Conservation (phyloP, 2,113 vertebrate species). For the Paramisgurnus dabryanus region DNA sequence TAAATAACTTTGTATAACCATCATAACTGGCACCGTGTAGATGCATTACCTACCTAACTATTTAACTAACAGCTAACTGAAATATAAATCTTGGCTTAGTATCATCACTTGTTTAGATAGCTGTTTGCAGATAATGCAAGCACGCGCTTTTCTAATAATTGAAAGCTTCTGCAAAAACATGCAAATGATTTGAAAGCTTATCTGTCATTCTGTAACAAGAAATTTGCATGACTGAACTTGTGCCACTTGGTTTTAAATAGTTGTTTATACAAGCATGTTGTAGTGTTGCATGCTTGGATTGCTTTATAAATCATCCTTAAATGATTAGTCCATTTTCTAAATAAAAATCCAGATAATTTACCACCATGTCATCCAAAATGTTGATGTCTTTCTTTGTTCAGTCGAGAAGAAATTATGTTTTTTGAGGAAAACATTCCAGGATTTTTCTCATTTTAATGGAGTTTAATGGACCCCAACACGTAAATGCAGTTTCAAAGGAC, state of each 20-base stretch:
- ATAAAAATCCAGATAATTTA: neutral
- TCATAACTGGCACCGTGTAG: neutral
- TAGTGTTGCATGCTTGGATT: neutral
- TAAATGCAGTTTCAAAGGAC: too few species aligned
- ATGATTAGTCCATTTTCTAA: too few species aligned
- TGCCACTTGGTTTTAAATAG: slow-evolving; percentile 53
- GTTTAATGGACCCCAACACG: too few species aligned
- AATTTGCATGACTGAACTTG: slow-evolving; percentile 61
- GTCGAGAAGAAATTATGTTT: too few species aligned
- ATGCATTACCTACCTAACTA: neutral
- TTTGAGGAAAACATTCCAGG: too few species aligned
- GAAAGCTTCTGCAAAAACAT: slow-evolving; percentile 11
- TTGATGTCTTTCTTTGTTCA: too few species aligned
- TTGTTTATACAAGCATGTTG: neutral
- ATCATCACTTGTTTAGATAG: neutral
- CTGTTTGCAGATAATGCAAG: slow-evolving; percentile 30
- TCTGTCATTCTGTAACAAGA: slow-evolving; percentile 47
- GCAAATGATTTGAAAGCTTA: neutral
- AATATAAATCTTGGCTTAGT: neutral
- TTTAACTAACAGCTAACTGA: neutral
- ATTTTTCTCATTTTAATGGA: too few species aligned
- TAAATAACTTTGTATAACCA: neutral
- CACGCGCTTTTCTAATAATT: slow-evolving; percentile 37
- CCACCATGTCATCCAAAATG: too few species aligned
- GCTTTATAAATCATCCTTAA: neutral